Evolutionary conservation across 2,888 invertebrate genomes (phyloP).

Genomic region (Cephus pygmeus): DNA sequence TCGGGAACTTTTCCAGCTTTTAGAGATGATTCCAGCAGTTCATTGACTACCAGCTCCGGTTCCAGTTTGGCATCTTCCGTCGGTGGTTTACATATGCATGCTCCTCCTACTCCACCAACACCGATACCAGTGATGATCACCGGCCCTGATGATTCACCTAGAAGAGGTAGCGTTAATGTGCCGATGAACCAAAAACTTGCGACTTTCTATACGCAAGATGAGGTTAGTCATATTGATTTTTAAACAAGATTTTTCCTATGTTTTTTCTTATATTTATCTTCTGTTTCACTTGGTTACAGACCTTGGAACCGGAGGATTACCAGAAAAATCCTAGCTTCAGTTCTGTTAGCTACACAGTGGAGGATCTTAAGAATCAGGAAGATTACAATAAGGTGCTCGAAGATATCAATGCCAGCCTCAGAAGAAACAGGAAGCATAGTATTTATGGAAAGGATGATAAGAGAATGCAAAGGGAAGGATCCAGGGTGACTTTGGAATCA

Average conservation of each 20-base stretch:
- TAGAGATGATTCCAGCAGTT: slow-evolving; percentile 73
- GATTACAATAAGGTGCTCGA: slow-evolving; percentile 51
- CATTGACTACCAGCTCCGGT: slow-evolving; percentile 73
- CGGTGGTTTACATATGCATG: slow-evolving; percentile 58
- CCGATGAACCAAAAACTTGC: slow-evolving; percentile 41
- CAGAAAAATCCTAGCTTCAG: slow-evolving; percentile 23
- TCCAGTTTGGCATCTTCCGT: slow-evolving; percentile 57
- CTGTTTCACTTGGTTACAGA: slow-evolving; percentile 11
- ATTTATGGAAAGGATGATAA: slow-evolving; percentile 38
- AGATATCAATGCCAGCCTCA: slow-evolving; percentile 48
- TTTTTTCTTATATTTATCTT: background rate
- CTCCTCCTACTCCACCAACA: slow-evolving; percentile 69
- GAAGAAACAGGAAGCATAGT: slow-evolving; percentile 37
- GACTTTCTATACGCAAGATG: slow-evolving; percentile 52
- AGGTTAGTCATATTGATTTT: slow-evolving; percentile 30
- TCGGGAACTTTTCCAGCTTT: slow-evolving; percentile 63
- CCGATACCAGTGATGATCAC: slow-evolving; percentile 67
- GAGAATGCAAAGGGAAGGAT: slow-evolving; percentile 40
- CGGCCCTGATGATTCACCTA: slow-evolving; percentile 58
- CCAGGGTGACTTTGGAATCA: slow-evolving; percentile 43
- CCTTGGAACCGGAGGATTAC: slow-evolving; percentile 32
- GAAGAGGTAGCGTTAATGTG: slow-evolving; percentile 47
- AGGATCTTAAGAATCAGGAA: slow-evolving; percentile 41
- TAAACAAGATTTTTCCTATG: background rate
- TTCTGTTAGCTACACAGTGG: slow-evolving; percentile 17